These are phyloP conservation scores for Ispidina picta DNA, from an alignment of 2,797 vertebrate species.

Conservation along the genomic window DNA sequence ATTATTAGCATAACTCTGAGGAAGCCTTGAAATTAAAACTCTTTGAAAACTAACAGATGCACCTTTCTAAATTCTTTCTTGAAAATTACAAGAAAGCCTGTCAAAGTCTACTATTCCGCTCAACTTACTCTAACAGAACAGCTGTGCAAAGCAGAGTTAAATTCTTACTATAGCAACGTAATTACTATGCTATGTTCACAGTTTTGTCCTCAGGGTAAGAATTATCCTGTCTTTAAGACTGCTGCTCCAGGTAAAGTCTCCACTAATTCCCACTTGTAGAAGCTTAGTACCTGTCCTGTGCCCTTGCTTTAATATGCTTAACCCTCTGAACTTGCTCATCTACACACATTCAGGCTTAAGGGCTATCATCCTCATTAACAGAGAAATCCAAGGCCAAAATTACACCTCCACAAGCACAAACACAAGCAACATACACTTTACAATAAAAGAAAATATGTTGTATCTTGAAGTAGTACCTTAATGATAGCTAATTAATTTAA, in stretches of 20 bases:
- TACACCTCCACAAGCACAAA: neutral
- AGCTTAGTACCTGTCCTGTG: neutral
- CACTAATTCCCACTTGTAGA: slow-evolving; percentile 8
- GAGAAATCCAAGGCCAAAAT: neutral
- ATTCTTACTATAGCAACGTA: slow-evolving; percentile 2
- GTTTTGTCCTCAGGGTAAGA: slow-evolving; percentile 5
- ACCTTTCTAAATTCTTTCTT: neutral
- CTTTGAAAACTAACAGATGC: neutral
- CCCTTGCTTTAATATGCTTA: slow-evolving; percentile 40
- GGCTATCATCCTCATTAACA: slow-evolving; percentile 11
- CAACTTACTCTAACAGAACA: neutral
- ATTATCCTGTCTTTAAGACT: slow-evolving; percentile 18
- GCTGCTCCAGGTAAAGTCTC: slow-evolving; percentile 17
- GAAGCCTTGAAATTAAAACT: neutral
- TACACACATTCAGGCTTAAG: neutral
- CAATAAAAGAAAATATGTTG: neutral
- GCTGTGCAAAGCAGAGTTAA: neutral
- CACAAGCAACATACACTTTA: neutral
- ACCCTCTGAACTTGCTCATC: slow-evolving; percentile 42
- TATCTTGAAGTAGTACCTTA: neutral
- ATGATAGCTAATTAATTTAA: neutral
- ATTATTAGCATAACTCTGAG: neutral
- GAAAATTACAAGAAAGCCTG: neutral
- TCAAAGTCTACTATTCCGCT: neutral
- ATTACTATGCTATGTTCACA: neutral